Conservation (phyloP, 2,113 vertebrate species). For the Hirundichthys speculiger region DNA sequence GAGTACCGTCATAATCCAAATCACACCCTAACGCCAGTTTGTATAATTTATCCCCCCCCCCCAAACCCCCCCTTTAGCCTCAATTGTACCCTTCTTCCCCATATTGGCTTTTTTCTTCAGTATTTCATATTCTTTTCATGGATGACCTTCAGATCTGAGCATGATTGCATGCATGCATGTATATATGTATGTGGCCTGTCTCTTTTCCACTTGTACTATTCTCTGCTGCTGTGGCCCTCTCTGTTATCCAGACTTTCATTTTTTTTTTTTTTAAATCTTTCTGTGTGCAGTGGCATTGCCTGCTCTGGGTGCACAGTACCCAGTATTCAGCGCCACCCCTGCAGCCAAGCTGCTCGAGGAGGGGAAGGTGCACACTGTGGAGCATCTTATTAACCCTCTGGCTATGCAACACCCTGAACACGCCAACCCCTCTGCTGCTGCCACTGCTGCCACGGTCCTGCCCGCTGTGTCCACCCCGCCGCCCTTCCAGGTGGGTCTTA, state of each 20-base stretch:
- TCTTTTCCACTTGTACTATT: background rate
- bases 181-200: constrained; percentile 14
- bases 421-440: constrained; percentile 70
- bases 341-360: constrained; percentile 94
- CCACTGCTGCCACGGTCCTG: constrained; percentile 79
- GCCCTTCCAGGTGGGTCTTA: constrained; percentile 89
- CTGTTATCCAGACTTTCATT: constrained; percentile 51
- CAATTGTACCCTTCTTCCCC: constrained; percentile 19
- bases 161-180: constrained; percentile 19
- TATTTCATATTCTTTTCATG: background rate
- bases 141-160: constrained; percentile 6
- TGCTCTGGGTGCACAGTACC: constrained; percentile 90
- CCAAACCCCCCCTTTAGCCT: constrained; percentile 18
- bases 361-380: constrained; percentile 91
- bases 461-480: constrained; percentile 94
- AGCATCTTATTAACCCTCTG: constrained; percentile 95
- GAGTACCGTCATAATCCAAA: constrained; percentile 71
- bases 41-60: constrained; percentile 39
- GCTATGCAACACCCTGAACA: constrained; percentile 90
- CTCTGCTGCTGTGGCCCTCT: background rate
- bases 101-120: background rate
- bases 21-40: constrained; percentile 68
- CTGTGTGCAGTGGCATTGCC: constrained; percentile 88
- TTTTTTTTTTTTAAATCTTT: constrained; percentile 41
- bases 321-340: constrained; percentile 88